Base-by-base conservation (phyloP, 2,888 invertebrate genomes). In the Sisyra nigra region DNA sequence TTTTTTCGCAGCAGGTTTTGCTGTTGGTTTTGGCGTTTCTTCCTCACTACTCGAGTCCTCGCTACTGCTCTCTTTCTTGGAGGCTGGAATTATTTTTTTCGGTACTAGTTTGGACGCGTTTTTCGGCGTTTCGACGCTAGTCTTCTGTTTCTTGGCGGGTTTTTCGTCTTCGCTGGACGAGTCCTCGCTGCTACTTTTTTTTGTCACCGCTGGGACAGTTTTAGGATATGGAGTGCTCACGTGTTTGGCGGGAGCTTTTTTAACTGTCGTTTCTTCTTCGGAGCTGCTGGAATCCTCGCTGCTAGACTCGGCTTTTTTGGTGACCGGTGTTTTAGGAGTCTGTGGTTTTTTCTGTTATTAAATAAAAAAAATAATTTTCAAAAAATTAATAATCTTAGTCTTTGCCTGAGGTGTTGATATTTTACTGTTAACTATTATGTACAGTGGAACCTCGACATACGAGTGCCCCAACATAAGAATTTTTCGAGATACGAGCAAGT, bases 11-110 rank as follows among this genome's bases (percentile, higher is more conserved):
- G 45, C 14, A 6, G 45, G 37, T 43, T 43, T 44, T 40, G 30
- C 13, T 30, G 10, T 10, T 14, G 29, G 61, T 43, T 65, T 64
- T 42, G 62, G 63, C 53, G 59, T 59, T 41, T 59, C 60, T n/a
- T 63, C 64, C 45, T 61, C 61, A 49, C 57, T 59, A 34, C 55
- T 55, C 38, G 63, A 62, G 33, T 62, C 61, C 45, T 57, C 50
- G 48, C 13, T 13, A 14, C 17, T 17, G 10, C 41, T 41, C 8
- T 24, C 41, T 29, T 48, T 43, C 32, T 48, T 49, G 8, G 44
- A 44, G 13, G 40, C 36, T 8, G 32, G 31, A n/a, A 30, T 17
- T 39, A 42, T 45, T 10, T 17, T 14, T 17, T 29, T 13, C 6
- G 43, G 43, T 14, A 46, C 49, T 29, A 49, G 47, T 31, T 47